Conservation (phyloP, 2,888 invertebrate genomes). For the Spisula solida region DNA sequence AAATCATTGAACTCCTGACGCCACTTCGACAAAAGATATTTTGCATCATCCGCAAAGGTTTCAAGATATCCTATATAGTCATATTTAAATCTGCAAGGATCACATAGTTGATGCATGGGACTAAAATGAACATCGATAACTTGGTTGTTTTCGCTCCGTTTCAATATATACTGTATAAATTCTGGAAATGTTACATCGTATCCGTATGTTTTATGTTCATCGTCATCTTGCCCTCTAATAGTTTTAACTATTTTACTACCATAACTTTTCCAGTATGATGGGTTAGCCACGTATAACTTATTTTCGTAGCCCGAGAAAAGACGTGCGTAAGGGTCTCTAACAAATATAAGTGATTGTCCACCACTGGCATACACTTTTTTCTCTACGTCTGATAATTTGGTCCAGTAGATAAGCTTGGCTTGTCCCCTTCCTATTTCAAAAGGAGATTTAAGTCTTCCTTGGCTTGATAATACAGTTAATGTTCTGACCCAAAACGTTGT, state of each 20-base stretch:
- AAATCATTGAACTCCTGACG: constrained; percentile 60
- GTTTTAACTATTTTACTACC: constrained; percentile 67
- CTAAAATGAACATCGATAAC: constrained; percentile 74
- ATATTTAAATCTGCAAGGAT: constrained; percentile 74
- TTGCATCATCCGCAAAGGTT: constrained; percentile 71
- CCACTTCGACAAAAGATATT: constrained; percentile 66
- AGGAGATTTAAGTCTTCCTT: constrained; percentile 38
- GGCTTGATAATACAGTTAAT: constrained; percentile 49
- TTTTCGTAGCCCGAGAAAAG: constrained; percentile 78
- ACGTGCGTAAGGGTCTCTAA: constrained; percentile 77
- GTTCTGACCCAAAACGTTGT: constrained; percentile 67
- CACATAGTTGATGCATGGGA: constrained; percentile 73
- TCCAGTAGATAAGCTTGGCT: constrained; percentile 2
- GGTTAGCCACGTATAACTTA: constrained; percentile 78
- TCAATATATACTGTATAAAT: constrained; percentile 74
- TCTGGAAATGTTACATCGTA: constrained; percentile 79
- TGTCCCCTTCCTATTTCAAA: constrained; percentile 43
- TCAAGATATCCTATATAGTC: constrained; percentile 77
- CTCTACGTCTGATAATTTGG: neutral
- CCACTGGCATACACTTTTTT: constrained; percentile 19
- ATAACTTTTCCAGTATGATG: constrained; percentile 70
- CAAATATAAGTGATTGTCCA: constrained; percentile 74
- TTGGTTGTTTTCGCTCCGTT: constrained; percentile 41
- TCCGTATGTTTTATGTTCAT: constrained; percentile 67
- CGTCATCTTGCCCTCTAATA: constrained; percentile 56